phyloP scores from a whole-genome alignment of 1,140 invertebrate genomes.

The Augochlora pura region DNA sequence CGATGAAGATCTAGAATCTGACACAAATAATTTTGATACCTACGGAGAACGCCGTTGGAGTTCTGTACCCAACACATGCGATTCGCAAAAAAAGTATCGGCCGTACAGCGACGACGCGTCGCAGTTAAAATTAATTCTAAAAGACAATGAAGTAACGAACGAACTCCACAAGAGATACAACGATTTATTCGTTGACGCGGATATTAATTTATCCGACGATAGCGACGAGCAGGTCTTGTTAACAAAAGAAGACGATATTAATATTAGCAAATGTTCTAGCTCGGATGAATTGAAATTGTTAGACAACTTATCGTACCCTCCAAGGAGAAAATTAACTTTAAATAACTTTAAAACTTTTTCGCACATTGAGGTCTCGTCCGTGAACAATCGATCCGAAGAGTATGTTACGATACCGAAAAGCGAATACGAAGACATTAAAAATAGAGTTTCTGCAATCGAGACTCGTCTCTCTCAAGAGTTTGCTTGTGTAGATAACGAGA shows the following conservation, averaged over 20 bases:
- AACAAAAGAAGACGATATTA: constrained; percentile 34
- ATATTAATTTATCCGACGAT: constrained; percentile 75
- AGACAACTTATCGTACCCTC: constrained; percentile 14
- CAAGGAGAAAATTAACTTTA: constrained; percentile 38
- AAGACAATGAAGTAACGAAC: constrained; percentile 56
- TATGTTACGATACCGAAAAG: constrained; percentile 86
- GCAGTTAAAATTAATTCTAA: constrained; percentile 50
- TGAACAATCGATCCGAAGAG: constrained; percentile 72
- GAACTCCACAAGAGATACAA: constrained; percentile 62
- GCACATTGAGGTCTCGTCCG: constrained; percentile 25
- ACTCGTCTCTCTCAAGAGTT: constrained; percentile 86
- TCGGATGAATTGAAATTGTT: constrained; percentile 31
- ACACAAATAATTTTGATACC: constrained; percentile 53
- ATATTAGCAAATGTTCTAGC: constrained; percentile 39
- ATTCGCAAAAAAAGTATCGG: constrained; percentile 63
- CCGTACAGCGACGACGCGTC: constrained; percentile 60
- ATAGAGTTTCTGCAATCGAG: constrained; percentile 86
- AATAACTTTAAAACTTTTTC: constrained; percentile 49
- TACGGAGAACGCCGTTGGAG: constrained; percentile 74
- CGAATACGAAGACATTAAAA: constrained; percentile 88
- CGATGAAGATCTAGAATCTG: constrained; percentile 55
- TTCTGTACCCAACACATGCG: constrained; percentile 60
- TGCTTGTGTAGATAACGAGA: constrained; percentile 76
- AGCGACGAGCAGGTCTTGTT: constrained; percentile 55
- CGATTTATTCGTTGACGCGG: constrained; percentile 71